Base-by-base conservation (phyloP, 2,797 vertebrate species). In the Pseudochromis fuscus region DNA sequence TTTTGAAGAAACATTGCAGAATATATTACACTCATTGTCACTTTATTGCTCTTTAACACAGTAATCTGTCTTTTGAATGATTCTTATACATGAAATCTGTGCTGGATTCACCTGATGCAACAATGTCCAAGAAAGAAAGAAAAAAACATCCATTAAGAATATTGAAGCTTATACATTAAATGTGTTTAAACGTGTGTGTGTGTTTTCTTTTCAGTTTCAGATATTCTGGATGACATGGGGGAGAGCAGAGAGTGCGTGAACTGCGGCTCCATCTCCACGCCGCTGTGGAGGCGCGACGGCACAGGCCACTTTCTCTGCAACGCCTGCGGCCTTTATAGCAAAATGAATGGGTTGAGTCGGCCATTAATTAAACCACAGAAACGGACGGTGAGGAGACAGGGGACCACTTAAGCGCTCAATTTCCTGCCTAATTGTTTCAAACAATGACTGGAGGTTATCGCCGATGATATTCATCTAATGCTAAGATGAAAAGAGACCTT, bases 221-320 rank as follows among this genome's bases (percentile, higher is more conserved):
- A 99, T 58, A 93, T 98, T 56, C 93, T 99, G 77, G 98, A 99
- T 23, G 98, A 99, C 89, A 91, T 98, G 91, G 94, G 95, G 0
- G 98, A 99, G 87, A 96, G 96, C 87, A 93, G 97, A 2, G 98
- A 99, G 79, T 99, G 98, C 73, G 98, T 99, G 50, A 99, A 99
- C 94, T 99, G 98, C 72, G 98, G 98, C 79, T 98, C 97, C 88
- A 96, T 98, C 88, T 98, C 98, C 91, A 99, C 98, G 79, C 98
- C 98, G 38, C 94, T 99, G 10, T 99, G 98, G 98, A 96, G 98
- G 89, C 95, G 97, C 76, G 98, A 99, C 81, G 97, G 97, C 88
- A 99, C 97, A 4, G 97, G 98, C 1, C 95, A 99, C 95, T 99
- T 98, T 92, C 95, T 99, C 83, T 99, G 98, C 91, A 99, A 99